Evolutionary conservation across 2,797 vertebrate species (phyloP).

Genomic region (Coracias cyanogaster): DNA sequence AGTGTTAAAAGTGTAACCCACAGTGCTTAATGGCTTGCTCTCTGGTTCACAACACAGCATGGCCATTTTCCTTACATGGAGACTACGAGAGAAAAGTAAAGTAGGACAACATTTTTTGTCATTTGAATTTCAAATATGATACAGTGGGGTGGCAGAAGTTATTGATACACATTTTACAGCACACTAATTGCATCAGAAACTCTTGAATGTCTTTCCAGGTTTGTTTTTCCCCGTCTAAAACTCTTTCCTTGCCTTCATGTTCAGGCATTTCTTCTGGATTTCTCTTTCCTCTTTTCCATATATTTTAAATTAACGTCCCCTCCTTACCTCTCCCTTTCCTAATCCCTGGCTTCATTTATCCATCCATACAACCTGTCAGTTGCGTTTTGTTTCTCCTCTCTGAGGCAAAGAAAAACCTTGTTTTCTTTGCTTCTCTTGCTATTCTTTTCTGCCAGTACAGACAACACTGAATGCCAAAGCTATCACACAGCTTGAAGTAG

Average conservation of each 20-base stretch:
- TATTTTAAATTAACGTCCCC: background rate
- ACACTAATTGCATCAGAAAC: background rate
- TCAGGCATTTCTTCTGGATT: background rate
- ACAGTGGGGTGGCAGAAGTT: background rate
- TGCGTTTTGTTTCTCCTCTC: background rate
- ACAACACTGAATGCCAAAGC: background rate
- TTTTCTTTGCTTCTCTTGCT: background rate
- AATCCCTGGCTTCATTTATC: background rate
- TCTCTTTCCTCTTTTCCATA: background rate
- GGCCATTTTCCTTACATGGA: background rate
- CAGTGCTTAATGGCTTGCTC: background rate
- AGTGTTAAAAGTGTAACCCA: background rate
- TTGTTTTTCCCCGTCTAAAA: background rate
- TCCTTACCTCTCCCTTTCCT: background rate
- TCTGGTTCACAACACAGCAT: rapidly evolving
- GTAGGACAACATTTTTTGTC: background rate
- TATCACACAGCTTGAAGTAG: background rate
- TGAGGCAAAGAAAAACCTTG: background rate
- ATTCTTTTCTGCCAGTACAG: background rate
- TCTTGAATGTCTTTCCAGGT: background rate
- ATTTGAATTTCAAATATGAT: background rate
- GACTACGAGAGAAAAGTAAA: background rate
- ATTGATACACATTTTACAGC: background rate
- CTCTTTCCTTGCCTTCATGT: background rate
- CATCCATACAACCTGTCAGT: background rate